Base-by-base conservation (phyloP, 2,797 vertebrate species). In the Ctenochaetus hawaiiensis region DNA sequence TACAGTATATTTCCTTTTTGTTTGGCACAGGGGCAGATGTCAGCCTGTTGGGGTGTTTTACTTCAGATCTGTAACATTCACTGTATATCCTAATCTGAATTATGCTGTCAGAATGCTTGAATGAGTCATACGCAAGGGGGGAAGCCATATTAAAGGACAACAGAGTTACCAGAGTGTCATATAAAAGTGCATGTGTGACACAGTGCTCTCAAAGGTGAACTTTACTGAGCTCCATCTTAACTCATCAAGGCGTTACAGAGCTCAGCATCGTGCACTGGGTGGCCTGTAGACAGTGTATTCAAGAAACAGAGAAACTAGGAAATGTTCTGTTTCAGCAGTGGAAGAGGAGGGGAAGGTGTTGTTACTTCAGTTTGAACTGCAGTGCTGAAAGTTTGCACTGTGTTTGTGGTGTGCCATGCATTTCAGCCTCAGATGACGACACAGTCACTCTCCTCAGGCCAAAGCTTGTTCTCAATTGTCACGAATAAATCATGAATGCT, bases 1-100 rank as follows among this genome's bases (percentile, higher is more conserved):
- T 96, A 67, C 77, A 70, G 95, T 93, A 96, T 96, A 94, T 95
- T 94, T 95, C 86, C 90, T 30, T 95, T 94, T 94, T 92, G 89
- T 96, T 82, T 94, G 95, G 93, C 95, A 94, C 94, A 92, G 87
- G 94, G 95, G 93, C 91, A 95, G 93, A 93, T 91, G 84, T 95
- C 92, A 90, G 93, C 92, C 75, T 93, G 93, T 93, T 95, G 92
- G 90, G 94, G 95, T 90, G 85, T 96, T 97, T 96, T 95, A 96
- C 91, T 91, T 90, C 93, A 91, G 87, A 93, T 95, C 95, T 94
- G 89, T 96, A 90, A 94, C 91, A 94, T 96, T 96, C 94, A 86
- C 91, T 95, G 71, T 94, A 94, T 92, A 93, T 90, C 80, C 72
- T 90, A 91, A 77, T 92, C 91, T 91, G 94, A 95, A 95, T 94